A percentile compares a stretch with the other conserved stretches of the same genome.
Evolutionary conservation across 2,113 vertebrate species (phyloP).

Genomic region (Nyctibius bracteatus): DNA sequence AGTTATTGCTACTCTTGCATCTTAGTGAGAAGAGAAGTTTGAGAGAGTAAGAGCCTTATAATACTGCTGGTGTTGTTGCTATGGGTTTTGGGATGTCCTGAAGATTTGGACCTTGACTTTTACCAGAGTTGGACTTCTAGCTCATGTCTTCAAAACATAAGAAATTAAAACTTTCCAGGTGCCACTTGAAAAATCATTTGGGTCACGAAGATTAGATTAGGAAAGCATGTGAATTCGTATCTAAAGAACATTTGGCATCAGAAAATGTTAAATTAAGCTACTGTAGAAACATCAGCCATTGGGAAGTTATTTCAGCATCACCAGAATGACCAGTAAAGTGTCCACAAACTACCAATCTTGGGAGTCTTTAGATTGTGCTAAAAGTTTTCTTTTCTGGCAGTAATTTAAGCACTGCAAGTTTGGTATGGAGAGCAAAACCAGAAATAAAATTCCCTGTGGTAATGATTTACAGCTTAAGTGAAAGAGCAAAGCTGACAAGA

Average conservation of each 20-base stretch:
- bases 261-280: neutral
- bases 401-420: neutral
- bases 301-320: neutral
- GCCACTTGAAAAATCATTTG: neutral
- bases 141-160: neutral
- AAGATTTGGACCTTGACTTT: neutral
- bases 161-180: neutral
- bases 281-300: neutral
- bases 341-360: neutral
- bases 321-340: neutral
- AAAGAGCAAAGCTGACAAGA: neutral
- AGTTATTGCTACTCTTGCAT: neutral
- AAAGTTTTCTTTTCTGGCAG: neutral
- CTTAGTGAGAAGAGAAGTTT: neutral
- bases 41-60: neutral
- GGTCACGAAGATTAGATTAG: neutral
- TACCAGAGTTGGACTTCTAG: neutral
- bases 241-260: neutral
- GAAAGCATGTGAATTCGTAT: neutral
- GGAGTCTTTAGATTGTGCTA: neutral
- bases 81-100: neutral
- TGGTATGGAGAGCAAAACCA: neutral
- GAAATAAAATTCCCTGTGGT: neutral
- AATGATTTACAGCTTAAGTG: neutral
- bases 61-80: neutral